phyloP scores from a whole-genome alignment of 2,113 vertebrate species.

The Fukomys damarensis region DNA sequence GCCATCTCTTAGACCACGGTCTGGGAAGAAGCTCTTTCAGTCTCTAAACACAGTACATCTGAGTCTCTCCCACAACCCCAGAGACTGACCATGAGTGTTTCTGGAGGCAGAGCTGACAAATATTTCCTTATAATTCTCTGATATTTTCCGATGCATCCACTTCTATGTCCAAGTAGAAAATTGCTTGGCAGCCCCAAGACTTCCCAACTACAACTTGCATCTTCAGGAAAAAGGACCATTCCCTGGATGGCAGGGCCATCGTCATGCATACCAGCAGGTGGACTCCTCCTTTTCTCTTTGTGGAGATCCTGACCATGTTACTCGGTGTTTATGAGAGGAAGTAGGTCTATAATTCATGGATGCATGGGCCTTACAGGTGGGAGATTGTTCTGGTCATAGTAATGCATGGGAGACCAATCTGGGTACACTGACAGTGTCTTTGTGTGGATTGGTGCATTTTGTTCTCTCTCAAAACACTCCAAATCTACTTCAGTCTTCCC shows the following conservation, averaged over 20 bases:
- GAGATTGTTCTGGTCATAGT: not conserved
- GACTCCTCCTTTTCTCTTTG: not conserved
- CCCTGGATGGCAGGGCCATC: not conserved
- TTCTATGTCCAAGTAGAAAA: not conserved
- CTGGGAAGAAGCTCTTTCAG: not conserved
- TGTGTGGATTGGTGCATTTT: not conserved
- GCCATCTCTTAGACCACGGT: not conserved
- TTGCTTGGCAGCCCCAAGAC: not conserved
- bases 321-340: not conserved
- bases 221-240: not conserved
- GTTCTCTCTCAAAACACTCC: not conserved
- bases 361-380: not conserved
- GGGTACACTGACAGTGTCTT: not conserved
- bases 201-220: not conserved
- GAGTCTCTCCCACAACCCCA: not conserved
- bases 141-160: not conserved
- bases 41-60: not conserved
- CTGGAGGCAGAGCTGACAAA: not conserved
- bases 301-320: not conserved
- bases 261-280: not conserved
- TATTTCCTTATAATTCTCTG: not conserved
- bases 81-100: not conserved
- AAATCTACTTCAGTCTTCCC: not conserved
- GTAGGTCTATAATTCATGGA: not conserved
- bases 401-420: not conserved